Evolutionary conservation across 2,797 vertebrate genomes (phyloP).

Genomic region (Platalea minor): DNA sequence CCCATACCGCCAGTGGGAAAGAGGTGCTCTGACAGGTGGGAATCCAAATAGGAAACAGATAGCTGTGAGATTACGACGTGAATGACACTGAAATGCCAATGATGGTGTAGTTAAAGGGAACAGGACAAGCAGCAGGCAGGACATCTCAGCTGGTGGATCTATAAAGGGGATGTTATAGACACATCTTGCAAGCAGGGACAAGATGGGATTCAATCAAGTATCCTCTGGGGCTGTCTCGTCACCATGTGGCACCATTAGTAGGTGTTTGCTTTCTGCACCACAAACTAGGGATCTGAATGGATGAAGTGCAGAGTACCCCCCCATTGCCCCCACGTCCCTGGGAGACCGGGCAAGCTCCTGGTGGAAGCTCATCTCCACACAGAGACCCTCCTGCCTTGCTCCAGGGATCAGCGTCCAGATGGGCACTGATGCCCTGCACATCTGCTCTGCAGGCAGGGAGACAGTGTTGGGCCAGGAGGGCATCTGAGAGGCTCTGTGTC

Average conservation of each 20-base stretch:
- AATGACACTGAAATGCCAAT: conserved; percentile 1
- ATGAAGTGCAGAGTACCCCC: background rate
- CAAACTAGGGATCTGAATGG: background rate
- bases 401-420: background rate
- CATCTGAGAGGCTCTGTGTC: background rate
- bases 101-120: background rate
- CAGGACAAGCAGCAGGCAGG: background rate
- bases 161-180: background rate
- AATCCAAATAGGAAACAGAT: conserved; percentile 21
- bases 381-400: background rate
- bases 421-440: background rate
- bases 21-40: background rate
- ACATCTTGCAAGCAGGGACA: background rate
- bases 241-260: background rate
- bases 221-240: background rate
- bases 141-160: background rate
- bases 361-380: background rate
- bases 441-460: background rate
- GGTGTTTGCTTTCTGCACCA: background rate
- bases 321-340: fast-evolving
- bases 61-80: background rate
- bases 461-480: background rate
- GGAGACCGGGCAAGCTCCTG: background rate
- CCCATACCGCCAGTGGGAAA: background rate
- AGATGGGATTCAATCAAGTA: background rate